These are phyloP conservation scores for Orthosia gothica DNA, from an alignment of 2,888 invertebrate genomes.

Conservation along the genomic window DNA sequence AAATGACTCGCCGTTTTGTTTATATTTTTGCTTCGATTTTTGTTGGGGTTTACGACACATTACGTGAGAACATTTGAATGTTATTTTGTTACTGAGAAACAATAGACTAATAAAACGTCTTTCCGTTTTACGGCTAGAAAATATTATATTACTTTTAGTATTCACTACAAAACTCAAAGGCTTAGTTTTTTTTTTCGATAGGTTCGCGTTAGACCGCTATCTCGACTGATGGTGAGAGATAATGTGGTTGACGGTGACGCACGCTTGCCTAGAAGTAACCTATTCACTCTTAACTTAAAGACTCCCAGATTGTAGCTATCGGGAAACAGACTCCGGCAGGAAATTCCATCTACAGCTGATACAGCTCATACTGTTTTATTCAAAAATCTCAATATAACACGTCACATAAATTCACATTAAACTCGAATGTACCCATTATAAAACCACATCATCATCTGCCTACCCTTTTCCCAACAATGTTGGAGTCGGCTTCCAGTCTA, in stretches of 20 bases:
- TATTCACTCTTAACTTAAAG: too few species aligned
- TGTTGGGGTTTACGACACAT: slow-evolving; percentile 57
- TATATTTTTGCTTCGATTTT: slow-evolving; percentile 63
- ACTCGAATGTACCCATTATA: background rate
- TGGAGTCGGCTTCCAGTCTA: too few species aligned
- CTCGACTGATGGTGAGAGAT: too few species aligned
- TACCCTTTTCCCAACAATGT: too few species aligned
- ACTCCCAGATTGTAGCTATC: too few species aligned
- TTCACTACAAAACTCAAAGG: background rate
- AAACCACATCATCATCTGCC: slow-evolving; percentile 2
- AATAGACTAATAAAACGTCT: slow-evolving; percentile 22
- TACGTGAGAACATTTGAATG: slow-evolving; percentile 28
- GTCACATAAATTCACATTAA: background rate
- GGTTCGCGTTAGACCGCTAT: too few species aligned
- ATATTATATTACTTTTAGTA: slow-evolving; percentile 1
- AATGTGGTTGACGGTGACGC: too few species aligned
- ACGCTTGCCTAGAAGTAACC: too few species aligned
- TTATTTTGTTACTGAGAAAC: slow-evolving; percentile 28
- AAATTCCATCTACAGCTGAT: too few species aligned
- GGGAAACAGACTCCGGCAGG: too few species aligned
- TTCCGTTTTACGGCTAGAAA: background rate
- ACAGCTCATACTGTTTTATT: too few species aligned
- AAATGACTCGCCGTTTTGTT: slow-evolving; percentile 79
- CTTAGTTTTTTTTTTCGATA: background rate
- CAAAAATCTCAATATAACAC: background rate